Evolutionary conservation across 2,797 vertebrate species (phyloP).

Genomic region (Cryptoprocta ferox): DNA sequence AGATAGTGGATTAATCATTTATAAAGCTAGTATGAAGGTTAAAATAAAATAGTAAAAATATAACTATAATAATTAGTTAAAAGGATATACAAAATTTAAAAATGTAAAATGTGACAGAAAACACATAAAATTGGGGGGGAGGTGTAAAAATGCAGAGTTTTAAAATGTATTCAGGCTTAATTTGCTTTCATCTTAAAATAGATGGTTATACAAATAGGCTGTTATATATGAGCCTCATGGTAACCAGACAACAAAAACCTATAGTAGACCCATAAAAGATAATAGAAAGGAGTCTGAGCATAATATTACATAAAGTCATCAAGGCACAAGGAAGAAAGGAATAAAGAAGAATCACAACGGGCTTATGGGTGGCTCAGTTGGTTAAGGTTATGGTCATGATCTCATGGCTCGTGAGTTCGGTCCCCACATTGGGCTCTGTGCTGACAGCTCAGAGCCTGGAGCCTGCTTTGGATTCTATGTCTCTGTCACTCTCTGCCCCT

Average conservation of each 20-base stretch:
- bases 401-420: too few relatives aligned
- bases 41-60: background rate
- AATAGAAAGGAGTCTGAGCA: background rate
- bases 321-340: background rate
- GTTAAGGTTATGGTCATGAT: too few relatives aligned
- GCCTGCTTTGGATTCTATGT: too few relatives aligned
- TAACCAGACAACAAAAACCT: background rate
- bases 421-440: too few relatives aligned
- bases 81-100: background rate
- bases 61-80: background rate
- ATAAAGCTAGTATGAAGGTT: background rate
- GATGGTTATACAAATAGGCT: background rate
- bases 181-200: background rate
- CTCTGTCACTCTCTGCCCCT: too few relatives aligned
- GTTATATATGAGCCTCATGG: background rate
- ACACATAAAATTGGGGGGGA: background rate
- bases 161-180: background rate
- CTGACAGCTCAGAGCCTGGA: too few relatives aligned
- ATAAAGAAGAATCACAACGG: background rate
- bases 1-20: background rate
- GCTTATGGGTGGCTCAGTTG: too few relatives aligned
- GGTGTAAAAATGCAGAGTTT: background rate
- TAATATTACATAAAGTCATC: background rate
- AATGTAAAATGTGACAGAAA: background rate
- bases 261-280: background rate